These are phyloP conservation scores for Caenorhabditis briggsae DNA, from an alignment of 1,140 invertebrate genomes.

Conservation along the genomic window DNA sequence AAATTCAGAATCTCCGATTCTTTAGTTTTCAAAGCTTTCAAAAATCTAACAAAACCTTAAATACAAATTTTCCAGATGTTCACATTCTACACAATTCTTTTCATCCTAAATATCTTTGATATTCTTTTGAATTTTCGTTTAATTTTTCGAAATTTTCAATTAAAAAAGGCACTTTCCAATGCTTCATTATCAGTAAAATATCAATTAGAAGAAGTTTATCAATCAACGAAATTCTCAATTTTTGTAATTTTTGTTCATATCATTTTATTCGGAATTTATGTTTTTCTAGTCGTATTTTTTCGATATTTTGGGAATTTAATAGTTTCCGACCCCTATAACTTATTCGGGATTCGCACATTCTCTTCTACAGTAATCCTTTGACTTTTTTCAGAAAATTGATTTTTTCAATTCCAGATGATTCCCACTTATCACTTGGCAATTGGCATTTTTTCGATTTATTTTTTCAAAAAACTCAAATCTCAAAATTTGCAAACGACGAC, in stretches of 20 bases:
- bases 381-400: too few species aligned
- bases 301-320: background rate
- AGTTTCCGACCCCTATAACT: background rate
- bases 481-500: background rate
- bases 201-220: constrained; percentile 30
- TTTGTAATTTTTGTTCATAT: constrained; percentile 15
- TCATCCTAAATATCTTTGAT: background rate
- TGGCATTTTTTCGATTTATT: background rate
- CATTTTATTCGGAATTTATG: constrained; percentile 1
- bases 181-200: background rate
- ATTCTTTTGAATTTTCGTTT: background rate
- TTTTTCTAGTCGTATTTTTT: background rate
- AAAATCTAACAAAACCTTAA: too few species aligned
- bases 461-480: constrained; percentile 3
- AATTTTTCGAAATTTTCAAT: background rate
- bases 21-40: too few species aligned
- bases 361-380: background rate
- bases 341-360: constrained; percentile 10
- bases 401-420: background rate
- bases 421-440: background rate
- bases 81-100: background rate
- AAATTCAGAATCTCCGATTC: too few species aligned
- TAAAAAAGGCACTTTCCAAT: background rate
- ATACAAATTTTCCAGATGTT: constrained; percentile 27
- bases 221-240: constrained; percentile 6